Percentiles rank a stretch among this genome's conserved stretches.
Evolutionary conservation across 2,797 vertebrate genomes (phyloP).

Genomic region (Brotula barbata): DNA sequence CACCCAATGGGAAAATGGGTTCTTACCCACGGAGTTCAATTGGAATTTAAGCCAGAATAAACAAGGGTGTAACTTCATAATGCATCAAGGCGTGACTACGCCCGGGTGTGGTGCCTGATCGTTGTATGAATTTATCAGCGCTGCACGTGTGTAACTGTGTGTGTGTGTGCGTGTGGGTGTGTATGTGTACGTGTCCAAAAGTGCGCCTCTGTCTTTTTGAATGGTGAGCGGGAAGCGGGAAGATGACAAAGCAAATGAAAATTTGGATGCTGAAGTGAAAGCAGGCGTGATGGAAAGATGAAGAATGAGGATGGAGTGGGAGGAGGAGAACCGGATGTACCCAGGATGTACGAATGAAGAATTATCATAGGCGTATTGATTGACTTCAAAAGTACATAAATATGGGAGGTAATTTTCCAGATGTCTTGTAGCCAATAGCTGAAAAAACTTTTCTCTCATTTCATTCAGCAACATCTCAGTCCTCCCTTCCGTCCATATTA

Average conservation of each 20-base stretch:
- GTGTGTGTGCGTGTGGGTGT: not conserved
- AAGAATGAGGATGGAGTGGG: not conserved
- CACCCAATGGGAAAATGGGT: conserved; percentile 46
- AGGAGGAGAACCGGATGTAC: not conserved
- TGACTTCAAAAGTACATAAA: no score
- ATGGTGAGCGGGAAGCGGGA: conserved; percentile 4
- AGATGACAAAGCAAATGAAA: conserved; percentile 5
- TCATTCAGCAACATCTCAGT: no score
- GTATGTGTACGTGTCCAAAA: conserved; percentile 2
- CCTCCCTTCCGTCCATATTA: no score
- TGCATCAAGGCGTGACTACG: conserved; percentile 56
- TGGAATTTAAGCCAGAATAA: conserved; percentile 65
- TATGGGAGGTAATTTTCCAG: no score
- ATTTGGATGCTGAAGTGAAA: not conserved
- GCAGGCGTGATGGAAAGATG: not conserved
- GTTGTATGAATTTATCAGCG: conserved; percentile 42
- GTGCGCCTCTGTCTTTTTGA: conserved; percentile 9
- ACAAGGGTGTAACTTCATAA: conserved; percentile 64
- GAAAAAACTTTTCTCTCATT: no score
- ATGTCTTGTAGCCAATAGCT: no score
- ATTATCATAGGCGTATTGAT: no score
- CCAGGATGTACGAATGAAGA: no score
- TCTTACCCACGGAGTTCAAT: conserved; percentile 47
- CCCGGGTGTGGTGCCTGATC: conserved; percentile 56
- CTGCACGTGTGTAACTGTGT: not conserved